These are phyloP conservation scores for Cryptus armator DNA, from an alignment of 2,888 invertebrate species.

Conservation along the genomic window DNA sequence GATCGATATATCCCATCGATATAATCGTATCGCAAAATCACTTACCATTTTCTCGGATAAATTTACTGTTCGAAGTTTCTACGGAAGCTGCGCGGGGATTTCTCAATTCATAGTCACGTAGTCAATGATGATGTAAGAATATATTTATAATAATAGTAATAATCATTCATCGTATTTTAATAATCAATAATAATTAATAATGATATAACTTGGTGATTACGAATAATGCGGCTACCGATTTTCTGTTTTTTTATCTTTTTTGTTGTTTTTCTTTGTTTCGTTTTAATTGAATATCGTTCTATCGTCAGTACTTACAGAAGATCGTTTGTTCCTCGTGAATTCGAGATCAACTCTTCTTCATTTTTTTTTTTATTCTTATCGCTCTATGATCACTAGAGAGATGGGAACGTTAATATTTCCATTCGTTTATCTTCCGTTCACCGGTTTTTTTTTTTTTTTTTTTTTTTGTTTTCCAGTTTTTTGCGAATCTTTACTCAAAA, in stretches of 20 bases:
- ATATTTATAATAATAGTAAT: slow-evolving; percentile 76
- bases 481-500: slow-evolving; percentile 66
- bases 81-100: not conserved
- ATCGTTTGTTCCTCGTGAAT: not conserved
- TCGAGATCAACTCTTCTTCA: not conserved
- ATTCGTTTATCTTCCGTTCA: slow-evolving; percentile 1
- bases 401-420: slow-evolving; percentile 24
- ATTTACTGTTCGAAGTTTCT: not conserved
- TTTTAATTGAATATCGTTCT: slow-evolving; percentile 31
- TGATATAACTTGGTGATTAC: slow-evolving; percentile 57
- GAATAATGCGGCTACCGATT: slow-evolving; percentile 44
- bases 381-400: slow-evolving; percentile 42
- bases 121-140: slow-evolving; percentile 79
- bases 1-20: not conserved
- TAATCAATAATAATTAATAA: slow-evolving; percentile 58
- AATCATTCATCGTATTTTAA: slow-evolving; percentile 60
- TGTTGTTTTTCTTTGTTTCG: not conserved
- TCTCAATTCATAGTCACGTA: not conserved
- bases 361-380: not conserved
- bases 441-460: not conserved
- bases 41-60: not conserved
- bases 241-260: not conserved
- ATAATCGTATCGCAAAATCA: not conserved
- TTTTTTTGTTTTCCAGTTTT: not conserved
- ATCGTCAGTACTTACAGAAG: slow-evolving; percentile 20